Base-by-base conservation (phyloP, 2,113 vertebrate species). In the Cephalopterus ornatus region DNA sequence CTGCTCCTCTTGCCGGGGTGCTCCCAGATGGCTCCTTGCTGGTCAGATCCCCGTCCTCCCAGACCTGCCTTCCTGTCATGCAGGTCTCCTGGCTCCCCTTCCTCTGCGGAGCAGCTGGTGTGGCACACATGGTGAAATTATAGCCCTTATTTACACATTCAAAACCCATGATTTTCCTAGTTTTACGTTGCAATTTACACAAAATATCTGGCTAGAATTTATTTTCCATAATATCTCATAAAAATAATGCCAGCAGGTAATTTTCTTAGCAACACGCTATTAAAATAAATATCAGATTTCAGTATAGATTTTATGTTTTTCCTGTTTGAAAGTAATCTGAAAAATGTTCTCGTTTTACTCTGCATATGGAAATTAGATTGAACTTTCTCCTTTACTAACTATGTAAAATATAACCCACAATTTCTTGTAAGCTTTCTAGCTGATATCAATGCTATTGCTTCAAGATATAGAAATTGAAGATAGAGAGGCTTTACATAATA, bases 281-380 rank as follows among this genome's bases (percentile, higher is more conserved):
- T 91, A 91, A 92, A 95, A 95, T 63, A 94, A 91, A 46, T 53
- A 93, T 62, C 91, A 90, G 67, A 89, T 92, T 93, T 88, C 73
- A 56, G 27, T 24, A 92, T 5, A 82, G 82, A 85, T 93, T 86
- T 79, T 94, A 47, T 20, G 80, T 12, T 86, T 96, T 96, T 71
- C 67, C 23, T 30, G 23, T 77, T 93, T 86, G 75, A 73, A 90
- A n/a, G 26, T 95, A 68, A 67, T 88, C 81, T 95, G 83, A 92
- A 89, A 95, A 92, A 96, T 81, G 47, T 33, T 7, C 71, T 79
- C 58, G 27, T 76, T 96, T 80, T 75, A 95, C 85, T 95, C 42
- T 73, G 66, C 87, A 85, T 50, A 71, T 83, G 67, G 81, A 92
- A 89, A 96, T 88, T 44, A 91, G 44, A 92, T 90, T 96, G 81